Percentiles rank a stretch among this genome's conserved stretches.
These are phyloP conservation scores for Temnothorax longispinosus DNA, from an alignment of 1,140 invertebrate species.

Conservation along the genomic window DNA sequence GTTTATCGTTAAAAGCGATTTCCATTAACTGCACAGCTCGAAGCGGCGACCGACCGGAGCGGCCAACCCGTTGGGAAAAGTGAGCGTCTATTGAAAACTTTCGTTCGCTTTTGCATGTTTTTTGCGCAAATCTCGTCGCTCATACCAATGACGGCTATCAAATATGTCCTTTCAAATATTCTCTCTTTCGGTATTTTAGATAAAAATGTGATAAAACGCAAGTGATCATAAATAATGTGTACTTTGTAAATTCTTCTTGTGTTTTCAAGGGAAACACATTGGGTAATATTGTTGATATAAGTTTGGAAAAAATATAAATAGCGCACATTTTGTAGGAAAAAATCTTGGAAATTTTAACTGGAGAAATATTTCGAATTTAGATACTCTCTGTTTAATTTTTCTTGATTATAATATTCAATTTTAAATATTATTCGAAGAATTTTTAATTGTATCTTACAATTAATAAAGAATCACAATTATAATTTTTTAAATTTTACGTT, in stretches of 20 bases:
- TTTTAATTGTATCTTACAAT: background rate
- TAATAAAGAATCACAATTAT: background rate
- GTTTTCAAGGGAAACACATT: background rate
- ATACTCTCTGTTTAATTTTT: background rate
- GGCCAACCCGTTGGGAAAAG: constrained; percentile 28
- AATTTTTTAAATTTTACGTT: background rate
- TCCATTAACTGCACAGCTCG: constrained; percentile 53
- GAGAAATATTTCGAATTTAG: background rate
- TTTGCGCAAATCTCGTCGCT: constrained; percentile 30
- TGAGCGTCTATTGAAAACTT: constrained; percentile 23
- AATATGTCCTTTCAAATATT: background rate
- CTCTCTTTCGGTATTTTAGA: background rate
- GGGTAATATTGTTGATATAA: background rate
- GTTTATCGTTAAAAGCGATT: constrained; percentile 55
- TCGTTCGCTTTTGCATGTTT: constrained; percentile 29
- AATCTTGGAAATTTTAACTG: background rate
- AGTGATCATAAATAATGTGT: background rate
- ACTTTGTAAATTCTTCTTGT: background rate
- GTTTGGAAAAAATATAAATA: background rate
- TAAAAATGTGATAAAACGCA: constrained; percentile 9
- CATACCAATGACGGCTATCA: background rate
- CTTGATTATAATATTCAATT: background rate
- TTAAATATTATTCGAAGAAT: background rate
- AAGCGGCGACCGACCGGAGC: background rate
- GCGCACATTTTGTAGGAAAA: background rate